Base-by-base conservation (phyloP, 2,888 invertebrate genomes). In the Drosophila neutralis region DNA sequence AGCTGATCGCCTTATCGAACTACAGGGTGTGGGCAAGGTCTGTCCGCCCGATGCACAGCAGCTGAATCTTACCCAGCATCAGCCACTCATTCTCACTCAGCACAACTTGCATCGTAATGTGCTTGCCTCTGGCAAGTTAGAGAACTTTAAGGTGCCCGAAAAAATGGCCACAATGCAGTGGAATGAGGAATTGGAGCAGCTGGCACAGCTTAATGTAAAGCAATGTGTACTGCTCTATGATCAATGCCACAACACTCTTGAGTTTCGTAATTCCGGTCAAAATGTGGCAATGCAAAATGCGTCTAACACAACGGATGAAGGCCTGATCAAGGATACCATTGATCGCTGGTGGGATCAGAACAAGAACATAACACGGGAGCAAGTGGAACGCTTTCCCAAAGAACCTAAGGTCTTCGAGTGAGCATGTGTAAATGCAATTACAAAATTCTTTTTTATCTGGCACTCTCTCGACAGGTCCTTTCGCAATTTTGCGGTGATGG, bases 401-500 rank as follows among this genome's bases (percentile, higher is more conserved):
- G 82, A 78, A 6, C 18, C 15, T 0, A 80, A 79, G 18, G 27
- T 35, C 7, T 63, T 18, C 49, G 58, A 89, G 89, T 85, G 56
- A 15, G 86, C 45, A 24, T 24, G 45, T 24, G 1, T 82, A 18
- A 31, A 38, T 31, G 27, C 3, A 3, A 52, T 21, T 31, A 1
- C 2, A 2, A 29, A 24, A 10, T 33, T 6, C 8, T 18, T 29
- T 15, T 35, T 53, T n/a, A 31, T 35, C n/a, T 48, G 7, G 18
- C 35, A 36, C 51, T 53, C 35, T 60, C 21, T 64, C 4, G 42
- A 58, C 21, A 86, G 83, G 11, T 48, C 18, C 7, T 36, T 89
- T 10, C 80, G 86, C 7, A 73, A 89, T 64, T 87, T 87, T 62
- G 89, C 83, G 7, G 69, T 89, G 2, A 80, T 89, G 73, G 87